Evolutionary conservation across 2,888 invertebrate species (phyloP).

Genomic region (Caenorhabditis plicata): DNA sequence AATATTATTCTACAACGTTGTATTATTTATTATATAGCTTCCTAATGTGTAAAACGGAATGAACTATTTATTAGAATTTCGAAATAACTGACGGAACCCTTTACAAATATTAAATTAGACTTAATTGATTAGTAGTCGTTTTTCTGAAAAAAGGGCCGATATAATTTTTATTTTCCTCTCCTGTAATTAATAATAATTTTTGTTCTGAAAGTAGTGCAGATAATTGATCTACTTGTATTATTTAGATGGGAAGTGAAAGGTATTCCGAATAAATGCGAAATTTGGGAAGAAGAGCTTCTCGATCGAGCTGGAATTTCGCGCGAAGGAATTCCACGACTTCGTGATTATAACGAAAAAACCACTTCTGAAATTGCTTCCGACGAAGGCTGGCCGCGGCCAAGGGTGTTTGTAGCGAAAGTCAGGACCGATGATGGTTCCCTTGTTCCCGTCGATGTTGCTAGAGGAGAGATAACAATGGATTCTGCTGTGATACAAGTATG

Average conservation of each 20-base stretch:
- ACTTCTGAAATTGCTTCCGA: constrained; percentile 38
- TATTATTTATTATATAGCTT: no score
- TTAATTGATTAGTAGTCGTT: no score
- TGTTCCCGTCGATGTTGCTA: constrained; percentile 6
- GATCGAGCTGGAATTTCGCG: constrained; percentile 39
- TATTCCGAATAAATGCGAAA: constrained; percentile 32
- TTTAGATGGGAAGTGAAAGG: constrained; percentile 29
- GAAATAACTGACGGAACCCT: no score
- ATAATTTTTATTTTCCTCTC: no score
- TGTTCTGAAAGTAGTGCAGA: neutral
- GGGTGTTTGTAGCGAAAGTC: constrained; percentile 36
- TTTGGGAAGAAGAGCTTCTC: constrained; percentile 50
- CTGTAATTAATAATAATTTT: no score
- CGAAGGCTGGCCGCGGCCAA: constrained; percentile 40
- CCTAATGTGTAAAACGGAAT: no score
- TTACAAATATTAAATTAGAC: no score
- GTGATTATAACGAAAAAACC: constrained; percentile 16
- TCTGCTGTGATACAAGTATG: neutral
- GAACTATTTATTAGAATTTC: no score
- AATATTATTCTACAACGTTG: no score
- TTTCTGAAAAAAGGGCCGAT: no score
- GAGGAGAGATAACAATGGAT: neutral
- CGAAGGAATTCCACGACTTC: constrained; percentile 17
- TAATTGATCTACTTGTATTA: neutral
- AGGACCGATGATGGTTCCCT: constrained; percentile 25